Base-by-base conservation (phyloP, 2,113 vertebrate species). In the Sinocyclocheilus anophthalmus region DNA sequence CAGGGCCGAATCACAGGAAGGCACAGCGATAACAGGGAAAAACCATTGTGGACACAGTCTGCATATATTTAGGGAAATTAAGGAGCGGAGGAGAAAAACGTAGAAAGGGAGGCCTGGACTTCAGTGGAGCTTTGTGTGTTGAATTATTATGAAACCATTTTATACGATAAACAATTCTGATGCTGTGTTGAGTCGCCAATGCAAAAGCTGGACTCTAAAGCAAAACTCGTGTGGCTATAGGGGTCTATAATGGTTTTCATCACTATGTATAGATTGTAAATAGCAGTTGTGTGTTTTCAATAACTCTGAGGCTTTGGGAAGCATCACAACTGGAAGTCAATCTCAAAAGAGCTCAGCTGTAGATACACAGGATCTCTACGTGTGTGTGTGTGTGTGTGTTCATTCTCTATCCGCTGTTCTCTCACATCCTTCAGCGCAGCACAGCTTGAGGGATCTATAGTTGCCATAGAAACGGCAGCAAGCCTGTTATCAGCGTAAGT, bases 401-500 rank as follows among this genome's bases (percentile, higher is more conserved):
- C 83, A 20, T 55, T 84, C 69, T 85, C 30, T 83, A 80, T 73
- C 7, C 59, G 87, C 53, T 76, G 69, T 73, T 86, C 45, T 86
- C 77, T 70, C 26, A 53, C 76, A 89, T 89, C 73, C 81, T 88
- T 84, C 78, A 81, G 88, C 61, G 13, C 33, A 24, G 76, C 83
- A 84, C 88, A 86, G 88, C 88, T 76, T 67, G 72, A 82, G 85
- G 88, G 83, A 85, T 84, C 83, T 87, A 87, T 89, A 87, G 85
- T 89, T 89, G 88, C 88, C 86, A 89, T 89, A 87, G 88, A 81
- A 89, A 89, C 88, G 59, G 63, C 53, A 72, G 82, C 82, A 89
- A 89, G 83, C 88, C 88, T 89, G 88, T 89, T 89, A 89, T 89
- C 88, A 89, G 88, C 84, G 81, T 81, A 87, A 85, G 88, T 85